Evolutionary conservation across 1,140 invertebrate genomes (phyloP).

Genomic region (Nasonia longicornis): DNA sequence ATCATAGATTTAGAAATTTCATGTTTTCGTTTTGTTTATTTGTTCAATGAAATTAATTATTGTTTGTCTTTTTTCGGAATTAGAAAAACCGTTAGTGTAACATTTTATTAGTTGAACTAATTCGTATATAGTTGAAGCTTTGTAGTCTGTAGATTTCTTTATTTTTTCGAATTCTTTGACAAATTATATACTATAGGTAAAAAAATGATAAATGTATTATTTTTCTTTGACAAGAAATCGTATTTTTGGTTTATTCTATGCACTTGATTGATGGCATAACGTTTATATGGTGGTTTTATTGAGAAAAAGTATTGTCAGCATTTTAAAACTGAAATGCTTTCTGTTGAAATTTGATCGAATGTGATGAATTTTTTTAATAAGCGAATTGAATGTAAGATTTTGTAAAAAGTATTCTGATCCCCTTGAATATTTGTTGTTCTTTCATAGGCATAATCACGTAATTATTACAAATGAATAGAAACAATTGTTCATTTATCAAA

Average conservation of each 20-base stretch:
- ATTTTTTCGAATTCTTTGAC: not conserved
- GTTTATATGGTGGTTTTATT: not conserved
- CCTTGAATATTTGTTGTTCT: not conserved
- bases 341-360: not conserved
- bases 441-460: not conserved
- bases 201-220: not conserved
- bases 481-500: not conserved
- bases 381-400: not conserved
- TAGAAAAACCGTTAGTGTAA: no score
- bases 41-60: no score
- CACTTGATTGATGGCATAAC: not conserved
- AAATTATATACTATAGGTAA: not conserved
- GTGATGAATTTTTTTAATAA: not conserved
- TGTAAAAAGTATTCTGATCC: not conserved
- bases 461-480: no score
- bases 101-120: no score
- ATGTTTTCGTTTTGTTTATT: no score
- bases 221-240: not conserved
- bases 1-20: no score
- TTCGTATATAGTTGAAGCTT: no score
- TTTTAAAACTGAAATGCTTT: not conserved
- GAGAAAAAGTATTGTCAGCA: not conserved
- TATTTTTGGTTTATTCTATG: not conserved
- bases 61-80: no score
- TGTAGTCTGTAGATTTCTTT: no score